Base-by-base conservation (phyloP, 2,113 vertebrate genomes). In the Phrynocephalus versicolor region DNA sequence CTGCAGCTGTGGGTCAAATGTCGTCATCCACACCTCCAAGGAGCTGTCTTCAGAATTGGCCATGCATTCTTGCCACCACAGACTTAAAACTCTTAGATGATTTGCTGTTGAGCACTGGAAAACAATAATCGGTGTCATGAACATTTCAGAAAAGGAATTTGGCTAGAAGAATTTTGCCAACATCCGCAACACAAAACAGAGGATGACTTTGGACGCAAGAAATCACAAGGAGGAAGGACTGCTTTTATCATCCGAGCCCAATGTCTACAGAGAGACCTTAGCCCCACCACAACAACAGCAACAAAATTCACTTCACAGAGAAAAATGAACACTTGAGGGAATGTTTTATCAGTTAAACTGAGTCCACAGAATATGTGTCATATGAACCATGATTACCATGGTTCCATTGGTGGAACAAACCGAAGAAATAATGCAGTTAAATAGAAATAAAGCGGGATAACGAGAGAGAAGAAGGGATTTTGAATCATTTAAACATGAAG, bases 181-280 rank as follows among this genome's bases (percentile, higher is more conserved):
- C 76, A 0, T 0, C 33, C 65, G 27, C 71, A n/a, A 55, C 37
- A 30, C n/a, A n/a, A n/a, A 35, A 65, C 62, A 86, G 13, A 58
- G n/a, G 12, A 39, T 37, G 91, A 71, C 35, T 33, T 82, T 55
- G 35, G 85, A 58, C 70, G 84, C 78, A 88, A 65, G 64, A 82
- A 81, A 70, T n/a, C 19, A 41, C 71, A 88, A 35, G 83, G 51
- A 39, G 86, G 72, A 30, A 39, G 86, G 72, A 30, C 13, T 77
- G 27, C 73, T 14, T 19, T 73, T 73, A 67, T 91, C 76, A 73
- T 45, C 79, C 57, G 35, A 2, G 57, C 62, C 83, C 89, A 58
- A 75, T 9, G 35, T 85, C 84, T 77, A 35, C 19, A 35, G 14
- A 65, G 37, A 37, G 4, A 41, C 70, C 57, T 57, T 79, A 55